Evolutionary conservation across 2,797 vertebrate species (phyloP).

Genomic region (Triplophysa yarkandensis): DNA sequence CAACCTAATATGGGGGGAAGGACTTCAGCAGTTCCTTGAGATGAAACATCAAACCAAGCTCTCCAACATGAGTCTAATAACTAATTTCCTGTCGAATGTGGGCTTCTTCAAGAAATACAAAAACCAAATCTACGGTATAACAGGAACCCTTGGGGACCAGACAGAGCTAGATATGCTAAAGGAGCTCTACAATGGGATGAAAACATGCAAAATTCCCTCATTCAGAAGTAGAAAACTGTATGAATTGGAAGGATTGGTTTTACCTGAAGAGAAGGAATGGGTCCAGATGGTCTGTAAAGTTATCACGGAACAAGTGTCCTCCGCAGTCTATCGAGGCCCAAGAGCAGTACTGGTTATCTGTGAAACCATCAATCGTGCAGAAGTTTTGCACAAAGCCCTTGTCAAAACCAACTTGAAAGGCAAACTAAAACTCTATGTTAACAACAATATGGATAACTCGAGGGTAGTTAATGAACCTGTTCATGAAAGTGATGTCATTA

Average conservation of each 20-base stretch:
- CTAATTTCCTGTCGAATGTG: conserved; percentile 73
- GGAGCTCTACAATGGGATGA: conserved; percentile 61
- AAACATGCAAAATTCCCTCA: conserved; percentile 66
- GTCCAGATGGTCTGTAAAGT: conserved; percentile 54
- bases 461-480: conserved; percentile 40
- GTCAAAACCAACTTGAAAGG: background rate
- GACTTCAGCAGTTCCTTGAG: conserved; percentile 73
- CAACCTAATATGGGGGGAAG: conserved; percentile 62
- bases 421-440: conserved; percentile 59
- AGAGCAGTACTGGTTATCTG: conserved; percentile 69
- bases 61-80: conserved; percentile 65
- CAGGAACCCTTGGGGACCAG: conserved; percentile 70
- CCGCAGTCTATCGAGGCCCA: conserved; percentile 38
- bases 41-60: conserved; percentile 69
- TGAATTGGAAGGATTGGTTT: conserved; percentile 61
- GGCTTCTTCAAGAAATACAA: conserved; percentile 64
- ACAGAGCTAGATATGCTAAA: conserved; percentile 62
- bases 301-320: conserved; percentile 42
- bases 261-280: conserved; percentile 57
- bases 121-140: conserved; percentile 67
- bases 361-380: conserved; percentile 67
- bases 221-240: conserved; percentile 70
- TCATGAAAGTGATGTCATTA: conserved; percentile 58
- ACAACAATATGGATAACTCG: conserved; percentile 66
- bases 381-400: conserved; percentile 32